phyloP scores from a whole-genome alignment of 2,113 vertebrate genomes.

The Myotis yumanensis region DNA sequence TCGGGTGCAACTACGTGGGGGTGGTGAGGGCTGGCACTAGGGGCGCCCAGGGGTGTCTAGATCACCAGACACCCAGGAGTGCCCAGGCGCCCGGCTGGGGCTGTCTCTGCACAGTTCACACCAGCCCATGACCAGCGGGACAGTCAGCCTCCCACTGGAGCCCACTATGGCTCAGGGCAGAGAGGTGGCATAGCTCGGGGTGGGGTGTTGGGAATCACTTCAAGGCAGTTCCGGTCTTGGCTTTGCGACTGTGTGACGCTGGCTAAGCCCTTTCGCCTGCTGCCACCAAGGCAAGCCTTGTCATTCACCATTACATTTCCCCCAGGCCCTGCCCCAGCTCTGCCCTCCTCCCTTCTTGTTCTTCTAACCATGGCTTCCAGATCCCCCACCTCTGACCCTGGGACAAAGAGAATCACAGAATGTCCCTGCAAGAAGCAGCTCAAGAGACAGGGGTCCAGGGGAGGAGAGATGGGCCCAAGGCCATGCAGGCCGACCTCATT shows the following conservation, averaged over 20 bases:
- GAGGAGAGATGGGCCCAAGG: not conserved
- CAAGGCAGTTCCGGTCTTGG: not conserved
- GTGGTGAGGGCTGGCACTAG: too few species aligned
- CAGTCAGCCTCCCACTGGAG: too few species aligned
- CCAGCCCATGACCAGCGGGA: not conserved
- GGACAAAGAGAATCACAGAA: not conserved
- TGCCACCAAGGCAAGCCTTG: not conserved
- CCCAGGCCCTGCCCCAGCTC: not conserved
- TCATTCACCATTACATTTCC: too few species aligned
- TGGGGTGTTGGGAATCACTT: not conserved
- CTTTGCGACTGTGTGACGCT: not conserved
- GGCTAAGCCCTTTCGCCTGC: not conserved
- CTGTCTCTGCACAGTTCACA: too few species aligned
- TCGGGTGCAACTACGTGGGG: not conserved
- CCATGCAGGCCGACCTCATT: not conserved
- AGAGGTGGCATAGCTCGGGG: not conserved
- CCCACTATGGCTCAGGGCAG: not conserved
- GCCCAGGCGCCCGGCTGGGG: rapidly evolving
- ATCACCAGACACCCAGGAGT: not conserved
- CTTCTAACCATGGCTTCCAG: not conserved
- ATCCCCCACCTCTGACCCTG: not conserved
- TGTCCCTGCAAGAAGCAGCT: not conserved
- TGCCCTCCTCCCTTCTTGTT: not conserved
- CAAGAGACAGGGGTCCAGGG: not conserved
- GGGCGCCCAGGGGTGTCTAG: not conserved